Base-by-base conservation (phyloP, 1,140 invertebrate species). In the Zaprionus ornatus region DNA sequence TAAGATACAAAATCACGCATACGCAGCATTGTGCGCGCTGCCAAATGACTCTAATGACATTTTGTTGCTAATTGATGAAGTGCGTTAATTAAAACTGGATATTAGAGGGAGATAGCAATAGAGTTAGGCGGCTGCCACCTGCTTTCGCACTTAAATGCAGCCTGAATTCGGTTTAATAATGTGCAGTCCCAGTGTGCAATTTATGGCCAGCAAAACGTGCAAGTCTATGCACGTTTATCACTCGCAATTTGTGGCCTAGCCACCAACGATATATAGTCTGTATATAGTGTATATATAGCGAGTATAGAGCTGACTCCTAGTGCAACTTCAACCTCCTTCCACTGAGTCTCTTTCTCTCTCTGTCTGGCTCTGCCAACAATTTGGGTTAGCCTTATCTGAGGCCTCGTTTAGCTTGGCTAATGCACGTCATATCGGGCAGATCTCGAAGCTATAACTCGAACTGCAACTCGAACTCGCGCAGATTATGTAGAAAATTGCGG, bases 1-100 rank as follows among this genome's bases (percentile, higher is more conserved):
- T 69, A 63, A 57, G 59, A 61, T 37, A 13, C 23, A 13, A 62
- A 63, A 67, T 70, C 32, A 63, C 72, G 29, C 59, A 74, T 63
- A 50, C 72, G 52, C 50, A 45, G n/a, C n/a, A 65, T 74, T 12
- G 45, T 50, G 19, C 23, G 60, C 19, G 12, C 35, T 13, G 19
- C 17, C 19, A 23, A 50, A 50, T 50, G 19, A 50, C 21, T 50
- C 45, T 61, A 74, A 68, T 55, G 32, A 32, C 27, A 67, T 50
- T 50, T 50, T 13, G 45, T 40, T 48, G 45, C 45, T 2, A 23
- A 13, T 27, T 55, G 52, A 67, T 73, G 19, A 77, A 77, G 67
- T 61, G 21, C 62, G 70, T 74, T 77, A 77, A 80, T 77, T 82
- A 80, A 77, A 70, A 68, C 73, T 48, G 65, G 74, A 65, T 72